Evolutionary conservation across 92 coral and sea anemone genomes (phyloP).

Genomic region (Meandrina meandrites): DNA sequence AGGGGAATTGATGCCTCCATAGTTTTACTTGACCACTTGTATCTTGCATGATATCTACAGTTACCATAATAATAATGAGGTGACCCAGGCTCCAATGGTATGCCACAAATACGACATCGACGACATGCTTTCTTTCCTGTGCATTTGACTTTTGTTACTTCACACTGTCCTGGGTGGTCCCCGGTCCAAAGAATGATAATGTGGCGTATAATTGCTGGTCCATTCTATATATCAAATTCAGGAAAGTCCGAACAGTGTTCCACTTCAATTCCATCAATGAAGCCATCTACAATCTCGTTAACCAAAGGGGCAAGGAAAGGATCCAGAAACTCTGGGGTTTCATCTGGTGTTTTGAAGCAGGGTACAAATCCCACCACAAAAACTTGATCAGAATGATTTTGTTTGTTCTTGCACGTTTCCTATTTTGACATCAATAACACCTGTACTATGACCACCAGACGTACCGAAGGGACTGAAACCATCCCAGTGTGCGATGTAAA

Average conservation of each 20-base stretch:
- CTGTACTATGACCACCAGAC: constrained; percentile 66
- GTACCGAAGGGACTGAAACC: constrained; percentile 71
- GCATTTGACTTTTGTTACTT: constrained; percentile 62
- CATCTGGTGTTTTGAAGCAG: constrained; percentile 63
- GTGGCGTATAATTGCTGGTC: constrained; percentile 59
- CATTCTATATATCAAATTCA: constrained; percentile 48
- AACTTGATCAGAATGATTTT: constrained; percentile 64
- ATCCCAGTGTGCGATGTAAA: constrained; percentile 77
- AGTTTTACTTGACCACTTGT: constrained; percentile 45
- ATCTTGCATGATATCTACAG: constrained; percentile 63
- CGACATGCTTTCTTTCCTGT: constrained; percentile 65
- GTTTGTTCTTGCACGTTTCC: constrained; percentile 49
- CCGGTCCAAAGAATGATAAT: constrained; percentile 69
- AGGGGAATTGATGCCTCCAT: constrained; percentile 51
- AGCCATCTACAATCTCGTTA: constrained; percentile 68
- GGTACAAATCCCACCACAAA: constrained; percentile 75
- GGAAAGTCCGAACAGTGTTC: constrained; percentile 59
- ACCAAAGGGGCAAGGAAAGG: constrained; percentile 60
- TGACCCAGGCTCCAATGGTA: constrained; percentile 53
- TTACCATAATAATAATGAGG: constrained; percentile 62
- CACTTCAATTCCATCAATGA: constrained; percentile 69
- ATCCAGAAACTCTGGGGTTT: constrained; percentile 67
- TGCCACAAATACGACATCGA: constrained; percentile 62
- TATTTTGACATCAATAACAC: constrained; percentile 63
- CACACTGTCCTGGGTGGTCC: constrained; percentile 70